These are phyloP conservation scores for Notamacropus eugenii DNA, from an alignment of 2,797 vertebrate species.

Conservation along the genomic window DNA sequence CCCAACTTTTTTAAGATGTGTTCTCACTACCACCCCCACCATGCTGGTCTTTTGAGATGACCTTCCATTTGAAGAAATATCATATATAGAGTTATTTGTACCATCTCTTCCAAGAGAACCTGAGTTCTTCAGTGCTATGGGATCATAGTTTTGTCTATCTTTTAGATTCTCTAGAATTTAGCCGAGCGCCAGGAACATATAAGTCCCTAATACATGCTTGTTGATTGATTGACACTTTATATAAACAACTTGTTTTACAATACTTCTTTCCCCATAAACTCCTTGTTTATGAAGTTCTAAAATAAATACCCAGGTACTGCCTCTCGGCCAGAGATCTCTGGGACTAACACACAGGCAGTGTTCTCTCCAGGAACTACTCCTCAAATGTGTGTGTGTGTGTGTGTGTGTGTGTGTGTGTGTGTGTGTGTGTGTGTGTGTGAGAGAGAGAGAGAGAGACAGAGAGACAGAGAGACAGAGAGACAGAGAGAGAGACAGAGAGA, in stretches of 20 bases:
- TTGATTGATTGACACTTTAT: not conserved
- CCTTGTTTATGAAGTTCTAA: not conserved
- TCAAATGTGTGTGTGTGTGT: no score
- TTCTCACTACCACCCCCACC: not conserved
- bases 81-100: not conserved
- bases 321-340: not conserved
- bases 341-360: no score
- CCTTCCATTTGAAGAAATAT: not conserved
- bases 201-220: no score
- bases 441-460: not conserved
- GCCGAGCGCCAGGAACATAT: no score
- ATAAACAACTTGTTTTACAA: not conserved
- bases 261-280: not conserved
- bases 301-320: not conserved
- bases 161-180: no score
- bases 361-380: no score
- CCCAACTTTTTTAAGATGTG: not conserved
- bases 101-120: not conserved
- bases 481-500: not conserved
- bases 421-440: no score
- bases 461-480: no score
- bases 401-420: no score
- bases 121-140: not conserved
- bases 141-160: no score
- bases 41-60: not conserved